A percentile compares a stretch with the other conserved stretches of the same genome.
These are phyloP conservation scores for Auanema freiburgensis DNA, from an alignment of 2,888 invertebrate species.

Conservation along the genomic window DNA sequence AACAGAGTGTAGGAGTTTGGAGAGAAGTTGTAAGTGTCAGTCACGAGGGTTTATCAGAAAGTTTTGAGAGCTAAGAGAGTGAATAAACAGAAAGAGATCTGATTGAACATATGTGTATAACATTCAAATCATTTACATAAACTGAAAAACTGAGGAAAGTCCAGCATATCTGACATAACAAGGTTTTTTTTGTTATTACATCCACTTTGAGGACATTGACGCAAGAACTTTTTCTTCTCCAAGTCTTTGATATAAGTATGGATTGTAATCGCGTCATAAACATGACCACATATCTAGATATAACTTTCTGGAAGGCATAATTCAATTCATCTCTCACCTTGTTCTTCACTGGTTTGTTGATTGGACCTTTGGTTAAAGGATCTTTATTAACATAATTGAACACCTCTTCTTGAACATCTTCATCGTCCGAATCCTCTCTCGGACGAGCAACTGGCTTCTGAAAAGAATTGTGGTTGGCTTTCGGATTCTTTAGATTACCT, in stretches of 20 bases:
- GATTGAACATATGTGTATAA: background rate
- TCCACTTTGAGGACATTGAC: background rate
- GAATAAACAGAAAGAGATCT: background rate
- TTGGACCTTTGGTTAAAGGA: constrained; percentile 42
- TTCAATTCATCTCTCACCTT: constrained; percentile 17
- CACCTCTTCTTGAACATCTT: background rate
- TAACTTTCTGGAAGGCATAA: too few species aligned
- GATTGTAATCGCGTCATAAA: background rate
- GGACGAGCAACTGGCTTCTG: background rate
- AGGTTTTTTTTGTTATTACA: background rate
- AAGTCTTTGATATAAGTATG: background rate
- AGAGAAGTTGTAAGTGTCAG: background rate
- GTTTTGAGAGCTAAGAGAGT: background rate
- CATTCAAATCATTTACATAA: constrained; percentile 2
- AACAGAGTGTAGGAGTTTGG: background rate
- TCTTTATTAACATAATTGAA: constrained; percentile 32
- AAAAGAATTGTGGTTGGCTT: too few species aligned
- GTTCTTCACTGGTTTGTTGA: constrained; percentile 40
- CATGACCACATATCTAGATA: constrained; percentile 4
- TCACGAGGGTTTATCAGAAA: background rate
- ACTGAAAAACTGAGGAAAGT: background rate
- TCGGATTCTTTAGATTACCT: too few species aligned
- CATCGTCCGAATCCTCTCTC: background rate
- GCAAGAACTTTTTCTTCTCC: background rate
- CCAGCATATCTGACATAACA: background rate